A percentile compares a stretch with the other conserved stretches of the same genome.
phyloP scores from a whole-genome alignment of 2,888 invertebrate genomes.

The Ornithoptera alexandrae region DNA sequence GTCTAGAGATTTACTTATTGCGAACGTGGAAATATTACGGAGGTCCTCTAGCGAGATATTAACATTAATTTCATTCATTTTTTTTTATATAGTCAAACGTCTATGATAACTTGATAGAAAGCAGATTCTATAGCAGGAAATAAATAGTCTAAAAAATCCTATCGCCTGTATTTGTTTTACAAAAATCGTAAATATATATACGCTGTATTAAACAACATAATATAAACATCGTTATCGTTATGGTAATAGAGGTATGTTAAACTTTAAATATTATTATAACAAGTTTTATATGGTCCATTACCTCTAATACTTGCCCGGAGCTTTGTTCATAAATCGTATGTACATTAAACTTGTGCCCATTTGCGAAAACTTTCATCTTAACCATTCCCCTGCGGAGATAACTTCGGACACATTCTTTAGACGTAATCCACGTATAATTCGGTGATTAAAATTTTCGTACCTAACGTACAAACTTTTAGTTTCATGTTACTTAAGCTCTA shows the following conservation, averaged over 20 bases:
- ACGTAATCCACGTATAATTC: slow-evolving; percentile 48
- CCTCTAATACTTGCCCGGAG: not conserved
- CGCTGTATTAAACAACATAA: not conserved
- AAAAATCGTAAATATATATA: not conserved
- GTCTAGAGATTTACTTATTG: slow-evolving; percentile 3
- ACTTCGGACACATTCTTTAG: slow-evolving; percentile 55
- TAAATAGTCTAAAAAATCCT: no score
- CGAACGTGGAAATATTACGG: slow-evolving; percentile 6
- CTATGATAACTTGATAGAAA: no score
- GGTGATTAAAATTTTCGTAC: no score
- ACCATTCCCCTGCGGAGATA: slow-evolving; percentile 67
- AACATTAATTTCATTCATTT: not conserved
- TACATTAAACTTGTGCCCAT: slow-evolving; percentile 59
- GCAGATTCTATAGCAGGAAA: no score
- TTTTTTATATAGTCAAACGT: no score
- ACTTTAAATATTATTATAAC: not conserved
- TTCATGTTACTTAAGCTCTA: not conserved
- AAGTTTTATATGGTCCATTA: not conserved
- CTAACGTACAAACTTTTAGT: slow-evolving; percentile 29
- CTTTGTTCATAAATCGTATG: not conserved
- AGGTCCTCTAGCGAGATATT: not conserved
- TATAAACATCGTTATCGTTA: no score
- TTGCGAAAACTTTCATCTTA: slow-evolving; percentile 67
- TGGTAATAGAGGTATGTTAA: not conserved
- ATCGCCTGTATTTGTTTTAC: no score